Percentiles rank a stretch among this genome's conserved stretches.
phyloP scores from a whole-genome alignment of 2,797 vertebrate genomes.

The Margarornis squamiger region DNA sequence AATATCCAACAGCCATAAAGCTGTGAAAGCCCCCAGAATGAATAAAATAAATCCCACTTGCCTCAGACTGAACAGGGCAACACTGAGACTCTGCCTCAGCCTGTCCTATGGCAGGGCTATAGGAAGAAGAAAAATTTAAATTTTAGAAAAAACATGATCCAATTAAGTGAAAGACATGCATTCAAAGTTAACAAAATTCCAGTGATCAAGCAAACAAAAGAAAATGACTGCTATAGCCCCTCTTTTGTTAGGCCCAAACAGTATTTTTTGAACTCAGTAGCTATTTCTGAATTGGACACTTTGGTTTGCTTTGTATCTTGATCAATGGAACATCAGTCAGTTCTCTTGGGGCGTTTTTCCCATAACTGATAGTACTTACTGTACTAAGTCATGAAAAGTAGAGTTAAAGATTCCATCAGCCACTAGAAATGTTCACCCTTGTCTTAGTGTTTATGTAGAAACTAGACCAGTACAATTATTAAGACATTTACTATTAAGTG shows the following conservation, averaged over 20 bases:
- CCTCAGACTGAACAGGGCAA: conserved; percentile 98
- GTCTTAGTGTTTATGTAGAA: conserved; percentile 40
- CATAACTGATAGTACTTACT: conserved; percentile 30
- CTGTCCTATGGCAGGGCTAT: conserved; percentile 97
- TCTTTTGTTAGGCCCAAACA: conserved; percentile 30
- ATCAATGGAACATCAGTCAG: conserved; percentile 62
- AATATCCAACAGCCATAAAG: conserved; percentile 92
- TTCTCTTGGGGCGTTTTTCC: conserved; percentile 6
- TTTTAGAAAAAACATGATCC: conserved; percentile 91
- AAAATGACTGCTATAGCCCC: conserved; percentile 36
- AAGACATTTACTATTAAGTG: conserved; percentile 59
- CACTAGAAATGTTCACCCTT: conserved; percentile 49
- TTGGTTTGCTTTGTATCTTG: conserved; percentile 56
- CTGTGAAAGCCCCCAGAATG: conserved; percentile 93
- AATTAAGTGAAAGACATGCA: conserved; percentile 82
- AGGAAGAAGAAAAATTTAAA: conserved; percentile 96
- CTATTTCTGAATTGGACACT: conserved; percentile 18
- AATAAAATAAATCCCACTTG: conserved; percentile 97
- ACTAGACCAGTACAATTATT: conserved; percentile 73
- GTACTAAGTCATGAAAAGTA: conserved; percentile 18
- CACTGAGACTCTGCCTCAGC: conserved; percentile 98
- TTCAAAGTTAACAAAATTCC: conserved; percentile 75
- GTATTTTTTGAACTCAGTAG: neutral
- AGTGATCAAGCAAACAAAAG: conserved; percentile 77
- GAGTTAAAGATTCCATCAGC: conserved; percentile 36